Conservation (phyloP, 2,888 invertebrate genomes). For the Coenonympha arcania region DNA sequence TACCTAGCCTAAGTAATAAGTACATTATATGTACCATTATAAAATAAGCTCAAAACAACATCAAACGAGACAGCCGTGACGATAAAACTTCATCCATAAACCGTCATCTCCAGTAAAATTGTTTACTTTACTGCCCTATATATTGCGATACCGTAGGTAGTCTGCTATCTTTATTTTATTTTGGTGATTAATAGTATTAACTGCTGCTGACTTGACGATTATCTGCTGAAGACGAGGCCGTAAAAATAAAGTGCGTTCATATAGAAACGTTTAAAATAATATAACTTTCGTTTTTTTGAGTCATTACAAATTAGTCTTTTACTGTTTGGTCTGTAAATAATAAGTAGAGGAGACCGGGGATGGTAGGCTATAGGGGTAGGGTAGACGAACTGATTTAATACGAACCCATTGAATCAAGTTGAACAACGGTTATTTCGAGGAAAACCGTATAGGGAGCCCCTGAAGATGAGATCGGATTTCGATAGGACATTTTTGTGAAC, state of each 20-base stretch:
- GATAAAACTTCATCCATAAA: constrained; percentile 28
- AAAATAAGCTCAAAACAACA: constrained; percentile 21
- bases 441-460: not conserved
- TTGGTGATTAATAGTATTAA: constrained; percentile 22
- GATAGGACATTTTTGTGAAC: not conserved
- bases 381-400: too few relatives aligned
- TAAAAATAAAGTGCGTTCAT: too few relatives aligned
- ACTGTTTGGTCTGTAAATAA: too few relatives aligned
- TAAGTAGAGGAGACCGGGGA: too few relatives aligned
- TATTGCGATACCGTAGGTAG: constrained; percentile 19
- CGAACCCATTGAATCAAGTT: too few relatives aligned
- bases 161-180: constrained; percentile 20
- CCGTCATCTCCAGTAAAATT: constrained; percentile 27
- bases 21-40: constrained; percentile 10
- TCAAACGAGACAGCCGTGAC: constrained; percentile 25
- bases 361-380: too few relatives aligned
- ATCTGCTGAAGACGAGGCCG: constrained; percentile 13
- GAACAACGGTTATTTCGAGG: too few relatives aligned
- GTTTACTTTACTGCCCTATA: constrained; percentile 25
- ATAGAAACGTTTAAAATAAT: too few relatives aligned
- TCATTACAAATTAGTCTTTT: too few relatives aligned
- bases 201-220: constrained; percentile 15
- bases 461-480: not conserved
- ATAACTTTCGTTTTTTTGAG: too few relatives aligned
- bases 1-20: not conserved